Conservation (phyloP, 2,113 vertebrate genomes). For the Lagopus muta region DNA sequence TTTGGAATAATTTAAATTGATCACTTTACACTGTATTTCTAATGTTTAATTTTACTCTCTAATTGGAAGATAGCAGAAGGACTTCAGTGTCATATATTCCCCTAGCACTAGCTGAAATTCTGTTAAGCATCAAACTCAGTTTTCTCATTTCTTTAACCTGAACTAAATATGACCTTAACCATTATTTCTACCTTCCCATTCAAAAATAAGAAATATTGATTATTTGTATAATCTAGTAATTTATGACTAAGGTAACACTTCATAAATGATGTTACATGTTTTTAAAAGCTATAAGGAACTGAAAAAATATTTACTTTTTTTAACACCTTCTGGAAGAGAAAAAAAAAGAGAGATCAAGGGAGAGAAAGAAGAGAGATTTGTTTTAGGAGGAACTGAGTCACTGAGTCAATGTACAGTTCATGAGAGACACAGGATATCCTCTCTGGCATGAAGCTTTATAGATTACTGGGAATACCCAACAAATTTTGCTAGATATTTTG, state of each 20-base stretch:
- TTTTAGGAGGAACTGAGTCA: conserved; percentile 57
- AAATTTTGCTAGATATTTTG: too few relatives aligned
- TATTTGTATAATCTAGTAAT: conserved; percentile 62
- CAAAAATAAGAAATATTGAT: conserved; percentile 61
- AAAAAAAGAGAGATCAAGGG: background rate
- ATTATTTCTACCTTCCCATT: conserved; percentile 48
- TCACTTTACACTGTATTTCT: background rate
- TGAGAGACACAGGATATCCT: background rate
- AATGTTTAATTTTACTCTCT: conserved; percentile 47
- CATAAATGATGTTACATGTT: conserved; percentile 57
- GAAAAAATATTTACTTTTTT: conserved; percentile 49
- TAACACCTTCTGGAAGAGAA: background rate
- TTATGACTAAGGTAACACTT: conserved; percentile 43
- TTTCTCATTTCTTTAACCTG: conserved; percentile 45
- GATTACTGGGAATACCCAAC: conserved; percentile 23
- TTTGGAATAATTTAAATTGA: background rate
- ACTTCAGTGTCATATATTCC: background rate
- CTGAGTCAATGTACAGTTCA: conserved; percentile 15
- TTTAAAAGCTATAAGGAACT: conserved; percentile 29
- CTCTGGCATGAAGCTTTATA: conserved; percentile 18
- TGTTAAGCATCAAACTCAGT: conserved; percentile 38
- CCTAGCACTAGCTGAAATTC: conserved; percentile 21
- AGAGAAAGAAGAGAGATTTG: background rate
- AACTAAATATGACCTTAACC: conserved; percentile 51
- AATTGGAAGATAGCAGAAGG: conserved; percentile 32